Evolutionary conservation across 2,113 vertebrate species (phyloP).

Genomic region (Pachycephala philippinensis): DNA sequence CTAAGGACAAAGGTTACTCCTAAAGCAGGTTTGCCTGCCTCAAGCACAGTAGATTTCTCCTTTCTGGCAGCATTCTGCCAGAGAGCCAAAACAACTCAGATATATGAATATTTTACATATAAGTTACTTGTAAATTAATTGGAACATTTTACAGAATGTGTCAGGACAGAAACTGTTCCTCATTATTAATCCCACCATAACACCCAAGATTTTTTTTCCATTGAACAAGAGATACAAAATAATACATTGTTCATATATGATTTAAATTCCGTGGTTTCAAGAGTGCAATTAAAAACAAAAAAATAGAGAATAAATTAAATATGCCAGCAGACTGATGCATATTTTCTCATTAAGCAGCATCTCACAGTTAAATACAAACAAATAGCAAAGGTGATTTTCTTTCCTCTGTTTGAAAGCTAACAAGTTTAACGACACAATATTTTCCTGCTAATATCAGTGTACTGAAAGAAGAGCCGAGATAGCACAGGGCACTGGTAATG

Average conservation of each 20-base stretch:
- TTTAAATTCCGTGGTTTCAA: not conserved
- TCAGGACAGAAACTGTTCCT: not conserved
- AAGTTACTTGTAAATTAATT: not conserved
- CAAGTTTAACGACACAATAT: not conserved
- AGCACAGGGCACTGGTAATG: not conserved
- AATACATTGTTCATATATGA: not conserved
- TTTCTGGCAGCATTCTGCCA: not conserved
- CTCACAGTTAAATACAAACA: not conserved
- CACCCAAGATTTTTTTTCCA: not conserved
- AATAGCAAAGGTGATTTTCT: not conserved
- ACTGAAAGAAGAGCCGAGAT: not conserved
- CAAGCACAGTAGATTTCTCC: not conserved
- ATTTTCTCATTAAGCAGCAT: not conserved
- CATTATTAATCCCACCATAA: not conserved
- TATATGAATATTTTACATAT: not conserved
- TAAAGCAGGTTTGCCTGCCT: not conserved
- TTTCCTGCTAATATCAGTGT: not conserved
- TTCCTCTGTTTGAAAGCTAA: not conserved
- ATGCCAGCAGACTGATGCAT: not conserved
- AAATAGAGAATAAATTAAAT: not conserved
- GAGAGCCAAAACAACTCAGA: not conserved
- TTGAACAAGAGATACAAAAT: not conserved
- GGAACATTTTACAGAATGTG: not conserved
- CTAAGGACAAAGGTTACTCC: constrained; percentile 8
- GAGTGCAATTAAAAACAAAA: not conserved